Base-by-base conservation (phyloP, 2,113 vertebrate species). In the Carassius carassius region DNA sequence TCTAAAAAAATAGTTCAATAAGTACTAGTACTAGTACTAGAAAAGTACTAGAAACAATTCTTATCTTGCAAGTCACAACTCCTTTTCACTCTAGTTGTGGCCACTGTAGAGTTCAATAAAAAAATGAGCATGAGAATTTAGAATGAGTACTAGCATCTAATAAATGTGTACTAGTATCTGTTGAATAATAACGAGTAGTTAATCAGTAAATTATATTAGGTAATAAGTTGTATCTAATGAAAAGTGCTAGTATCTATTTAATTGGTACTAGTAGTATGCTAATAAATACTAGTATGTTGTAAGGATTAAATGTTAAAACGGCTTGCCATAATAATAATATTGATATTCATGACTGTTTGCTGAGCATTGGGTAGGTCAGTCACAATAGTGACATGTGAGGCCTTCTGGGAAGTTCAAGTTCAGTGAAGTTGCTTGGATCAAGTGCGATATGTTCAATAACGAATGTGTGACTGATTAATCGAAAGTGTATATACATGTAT, bases 401-500 rank as follows among this genome's bases (percentile, higher is more conserved):
- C 75, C 77, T 82, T 81, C 25, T 77, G 29, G 56, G 25, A 47
- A 78, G 32, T 63, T 54, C 23, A 44, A 35, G 60, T 9, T 82
- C 23, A 58, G 49, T 70, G 23, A 37, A 65, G 56, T 49, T 74
- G 44, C 58, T 44, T 49, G 37, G n/a, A n/a, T 76, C 41, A 85
- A 82, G 82, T 54, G 77, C 8, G 58, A 79, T 17, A 35, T 17
- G 47, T 49, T 76, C 4, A 35, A 75, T 49, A 54, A 80, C 4
- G 49, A 77, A 82, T 84, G 80, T 37, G 21, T 65, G 21, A 35
- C 58, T 78, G 41, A 78, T 25, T 81, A 69, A 85, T 83, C 25
- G 41, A 79, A 74, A 75, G n/a, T 79, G 78, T 89, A 69, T 82
- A 79, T 87, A 37, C 35, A 37, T 37, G 35, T 37, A 84, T 81